Conservation (phyloP, 2,113 vertebrate species). For the Corythoichthys intestinalis region DNA sequence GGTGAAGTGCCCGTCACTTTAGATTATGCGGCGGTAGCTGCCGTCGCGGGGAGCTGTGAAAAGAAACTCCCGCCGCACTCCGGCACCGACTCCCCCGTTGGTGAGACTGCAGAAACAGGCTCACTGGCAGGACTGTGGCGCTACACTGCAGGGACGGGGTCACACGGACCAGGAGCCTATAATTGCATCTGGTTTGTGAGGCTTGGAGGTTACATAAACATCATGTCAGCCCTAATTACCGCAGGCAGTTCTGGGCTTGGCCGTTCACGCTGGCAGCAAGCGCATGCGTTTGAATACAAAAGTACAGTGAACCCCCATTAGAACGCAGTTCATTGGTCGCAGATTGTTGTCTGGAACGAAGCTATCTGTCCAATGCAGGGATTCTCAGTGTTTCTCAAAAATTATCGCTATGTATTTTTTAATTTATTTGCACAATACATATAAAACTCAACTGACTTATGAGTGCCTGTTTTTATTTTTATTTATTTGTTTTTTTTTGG, state of each 20-base stretch:
- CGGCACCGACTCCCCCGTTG: slow-evolving; percentile 28
- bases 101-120: slow-evolving; percentile 36
- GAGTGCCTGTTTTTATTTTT: too few relatives aligned
- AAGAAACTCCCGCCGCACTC: slow-evolving; percentile 46
- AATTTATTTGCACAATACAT: too few relatives aligned
- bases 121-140: slow-evolving; percentile 39
- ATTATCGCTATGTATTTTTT: too few relatives aligned
- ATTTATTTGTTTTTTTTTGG: too few relatives aligned
- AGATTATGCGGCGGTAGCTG: slow-evolving; percentile 63
- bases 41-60: slow-evolving; percentile 68
- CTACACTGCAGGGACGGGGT: slow-evolving; percentile 48
- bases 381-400: too few relatives aligned
- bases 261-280: slow-evolving; percentile 27
- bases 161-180: slow-evolving; percentile 61
- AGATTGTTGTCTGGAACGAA: too few relatives aligned
- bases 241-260: slow-evolving; percentile 38
- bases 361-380: too few relatives aligned
- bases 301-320: neutral
- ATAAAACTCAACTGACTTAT: too few relatives aligned
- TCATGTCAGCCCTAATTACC: slow-evolving; percentile 73
- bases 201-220: slow-evolving; percentile 80
- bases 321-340: neutral
- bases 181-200: slow-evolving; percentile 73
- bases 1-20: slow-evolving; percentile 72
- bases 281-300: slow-evolving; percentile 20